A percentile compares a stretch with the other conserved stretches of the same genome.
phyloP scores from a whole-genome alignment of 1,140 invertebrate genomes.

The Meloidogyne floridensis region DNA sequence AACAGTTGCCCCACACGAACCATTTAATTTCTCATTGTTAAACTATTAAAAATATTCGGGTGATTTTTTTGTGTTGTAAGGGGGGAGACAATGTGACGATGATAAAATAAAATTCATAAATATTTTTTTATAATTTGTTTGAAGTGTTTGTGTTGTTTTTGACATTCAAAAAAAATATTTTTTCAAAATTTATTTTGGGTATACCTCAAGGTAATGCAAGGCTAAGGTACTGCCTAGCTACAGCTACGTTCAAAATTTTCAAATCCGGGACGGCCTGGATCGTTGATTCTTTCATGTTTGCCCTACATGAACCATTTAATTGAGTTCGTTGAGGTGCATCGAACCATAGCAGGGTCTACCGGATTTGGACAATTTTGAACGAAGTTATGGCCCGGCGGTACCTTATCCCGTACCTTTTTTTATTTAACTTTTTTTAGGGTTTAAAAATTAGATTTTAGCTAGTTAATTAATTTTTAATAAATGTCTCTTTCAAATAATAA shows the following conservation, averaged over 20 bases:
- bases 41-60: slow-evolving; percentile 21
- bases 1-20: slow-evolving; percentile 15
- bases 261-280: no score
- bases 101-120: neutral
- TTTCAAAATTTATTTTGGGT: neutral
- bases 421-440: neutral
- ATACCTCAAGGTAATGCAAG: neutral
- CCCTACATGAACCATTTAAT: no score
- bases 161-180: slow-evolving; percentile 11
- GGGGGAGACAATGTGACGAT: neutral
- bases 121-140: neutral
- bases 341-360: no score
- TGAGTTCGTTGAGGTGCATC: no score
- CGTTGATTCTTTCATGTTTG: no score
- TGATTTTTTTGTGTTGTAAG: neutral
- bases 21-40: slow-evolving; percentile 20
- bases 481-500: neutral
- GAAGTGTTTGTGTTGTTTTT: neutral
- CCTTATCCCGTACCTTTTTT: no score
- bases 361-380: no score
- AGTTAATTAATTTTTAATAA: neutral
- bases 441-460: neutral
- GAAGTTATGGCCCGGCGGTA: no score
- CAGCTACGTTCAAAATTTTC: no score
- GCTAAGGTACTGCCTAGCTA: no score